Base-by-base conservation (phyloP, 2,888 invertebrate genomes). In the Oxystoma pomonae region DNA sequence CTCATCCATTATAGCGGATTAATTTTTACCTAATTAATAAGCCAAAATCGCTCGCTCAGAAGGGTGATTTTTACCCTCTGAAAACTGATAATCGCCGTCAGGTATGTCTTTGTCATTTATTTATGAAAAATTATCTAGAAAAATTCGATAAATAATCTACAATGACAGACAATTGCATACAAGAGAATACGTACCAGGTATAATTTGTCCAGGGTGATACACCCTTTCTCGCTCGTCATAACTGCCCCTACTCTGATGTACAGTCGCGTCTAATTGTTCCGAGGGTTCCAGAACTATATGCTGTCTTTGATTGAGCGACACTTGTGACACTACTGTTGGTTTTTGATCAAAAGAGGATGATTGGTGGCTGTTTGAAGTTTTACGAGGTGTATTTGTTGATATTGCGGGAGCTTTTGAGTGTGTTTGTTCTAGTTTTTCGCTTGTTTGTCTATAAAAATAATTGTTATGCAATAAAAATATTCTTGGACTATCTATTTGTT, bases 131-230 rank as follows among this genome's bases (percentile, higher is more conserved):
- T n/a, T n/a, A n/a, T n/a, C n/a, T n/a, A n/a, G n/a, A n/a, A n/a
- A n/a, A n/a, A n/a, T n/a, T n/a, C n/a, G n/a, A n/a, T n/a, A n/a
- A n/a, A n/a, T n/a, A n/a, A n/a, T n/a, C n/a, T n/a, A n/a, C n/a
- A n/a, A n/a, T n/a, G n/a, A n/a, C n/a, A n/a, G n/a, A n/a, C n/a
- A n/a, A n/a, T n/a, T n/a, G n/a, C n/a, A n/a, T n/a, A n/a, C n/a
- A n/a, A n/a, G n/a, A n/a, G n/a, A n/a, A n/a, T n/a, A n/a, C 50
- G 50, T 59, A 67, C 67, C 67, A 59, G 90, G 86, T 70, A 93
- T 76, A 63, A 84, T 77, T 72, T 89, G 84, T 16, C 90, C 90
- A 0, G 89, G 85, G 74, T 87, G 85, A 64, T 89, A 82, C 20
- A 87, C 77, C 73, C 83, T 85, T 57, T 84, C 85, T 73, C 83